Base-by-base conservation (phyloP, 2,113 vertebrate genomes). In the Cichladusa arquata region DNA sequence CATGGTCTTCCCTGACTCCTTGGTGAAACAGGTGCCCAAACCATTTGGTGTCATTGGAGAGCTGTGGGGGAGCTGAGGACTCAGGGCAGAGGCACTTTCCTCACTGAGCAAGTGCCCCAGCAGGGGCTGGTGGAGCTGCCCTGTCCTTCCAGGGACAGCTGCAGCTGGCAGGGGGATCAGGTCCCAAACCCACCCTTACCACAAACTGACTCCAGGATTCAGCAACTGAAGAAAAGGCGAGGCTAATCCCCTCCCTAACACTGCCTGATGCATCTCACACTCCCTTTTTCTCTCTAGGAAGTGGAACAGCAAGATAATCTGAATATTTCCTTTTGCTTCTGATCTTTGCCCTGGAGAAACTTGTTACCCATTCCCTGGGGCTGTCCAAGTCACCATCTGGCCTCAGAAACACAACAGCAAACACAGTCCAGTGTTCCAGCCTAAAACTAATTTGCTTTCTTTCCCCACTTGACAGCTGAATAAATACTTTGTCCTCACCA, bases 391-490 rank as follows among this genome's bases (percentile, higher is more conserved):
- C 61, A 42, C 92, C 92, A 96, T 96, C 88, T 96, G 94, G 94
- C 79, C 82, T 73, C 80, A 88, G 61, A 93, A 81, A 45, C 81
- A 81, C 82, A 90, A 91, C 72, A 78, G 88, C 80, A 95, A 86
- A 92, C 73, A 69, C 44, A 77, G 72, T 13, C 36, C 85, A 88
- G 67, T 60, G 19, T 93, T 95, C 83, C 86, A 95, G 90, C 79
- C 85, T 95, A 94, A 96, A 95, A 88, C 90, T 95, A 96, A 96
- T 96, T 94, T 96, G 92, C 93, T 93, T 97, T 95, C 92, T 97
- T 96, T 96, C 69, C 72, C 90, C 60, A 92, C 93, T 96, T 96
- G 93, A 96, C 96, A 96, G 94, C 93, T 97, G 96, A 97, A 97
- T 96, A 96, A 97, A 96, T 96, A 96, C 88, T 93, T 95, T 88